Base-by-base conservation (phyloP, 2,113 vertebrate species). In the Aphelocoma coerulescens region DNA sequence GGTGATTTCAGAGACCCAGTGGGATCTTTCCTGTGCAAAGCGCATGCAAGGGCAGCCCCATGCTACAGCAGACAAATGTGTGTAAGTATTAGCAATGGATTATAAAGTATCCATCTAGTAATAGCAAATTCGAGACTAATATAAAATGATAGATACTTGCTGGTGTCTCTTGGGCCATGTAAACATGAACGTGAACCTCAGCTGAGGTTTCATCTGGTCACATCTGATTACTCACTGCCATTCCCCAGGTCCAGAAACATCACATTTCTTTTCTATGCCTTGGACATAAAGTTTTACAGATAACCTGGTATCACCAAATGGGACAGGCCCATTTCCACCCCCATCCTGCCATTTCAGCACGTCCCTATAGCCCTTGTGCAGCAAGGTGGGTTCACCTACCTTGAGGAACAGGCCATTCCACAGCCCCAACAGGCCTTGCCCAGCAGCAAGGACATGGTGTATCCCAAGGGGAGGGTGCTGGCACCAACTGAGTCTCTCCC, bases 31-130 rank as follows among this genome's bases (percentile, higher is more conserved):
- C 51, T 54, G 61, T 16, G 48, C 57, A 86, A 51, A 95, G 67
- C 0, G 0, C 49, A 3, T 10, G 30, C 28, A 21, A 66, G 58
- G 22, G 54, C 44, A 79, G 26, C 35, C 5, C 1, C 3, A 1
- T 21, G 59, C 63, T 77, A 27, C 69, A 55, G 13, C 1, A 93
- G 78, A 58, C 23, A 16, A 37, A 58, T 28, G 22, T 14, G 16
- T 46, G 2, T 15, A 46, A 85, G 46, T 32, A 59, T 51, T 39
- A 43, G 26, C 63, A 30, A 35, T 13, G 21, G 43, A 55, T 92
- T 91, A 32, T 44, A 21, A 90, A 51, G 63, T 13, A 74, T 46
- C 62, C 52, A 28, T 43, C n/a, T 4, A 35, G 35, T 48, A 74
- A 83, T 39, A 51, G 65, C 48, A 71, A 86, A 63, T 63, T 11